Conservation (phyloP, 2,797 vertebrate species). For the Cryptoprocta ferox region DNA sequence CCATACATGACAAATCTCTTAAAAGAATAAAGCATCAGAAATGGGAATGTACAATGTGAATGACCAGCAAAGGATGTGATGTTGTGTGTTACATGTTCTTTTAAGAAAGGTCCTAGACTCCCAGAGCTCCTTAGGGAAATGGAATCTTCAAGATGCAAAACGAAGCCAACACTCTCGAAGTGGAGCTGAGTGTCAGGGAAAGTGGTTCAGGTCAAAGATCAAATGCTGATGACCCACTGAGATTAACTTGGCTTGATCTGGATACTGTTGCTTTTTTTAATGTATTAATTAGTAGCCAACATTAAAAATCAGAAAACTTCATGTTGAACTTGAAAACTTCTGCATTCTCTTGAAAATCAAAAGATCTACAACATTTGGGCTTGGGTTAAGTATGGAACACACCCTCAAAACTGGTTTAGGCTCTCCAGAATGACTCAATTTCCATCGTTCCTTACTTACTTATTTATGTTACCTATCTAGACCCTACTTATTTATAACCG, state of each 20-base stretch:
- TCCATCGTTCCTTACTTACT: not conserved
- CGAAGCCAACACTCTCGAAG: not conserved
- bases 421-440: not conserved
- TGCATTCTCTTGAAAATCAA: not conserved
- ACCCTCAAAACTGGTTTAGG: not conserved
- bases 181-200: not conserved
- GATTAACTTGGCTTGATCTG: not conserved
- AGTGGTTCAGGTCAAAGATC: not conserved
- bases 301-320: not conserved
- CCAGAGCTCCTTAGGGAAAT: not conserved
- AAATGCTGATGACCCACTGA: not conserved
- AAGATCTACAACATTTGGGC: not conserved
- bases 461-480: not conserved
- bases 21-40: not conserved
- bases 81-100: not conserved
- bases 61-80: not conserved
- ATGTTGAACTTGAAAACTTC: not conserved
- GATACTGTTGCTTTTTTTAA: not conserved
- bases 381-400: not conserved
- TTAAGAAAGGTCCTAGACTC: not conserved
- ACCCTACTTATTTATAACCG: not conserved
- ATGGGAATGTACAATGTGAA: not conserved
- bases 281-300: not conserved
- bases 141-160: not conserved
- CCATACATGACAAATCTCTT: not conserved